Percentiles rank a stretch among this genome's conserved stretches.
phyloP scores from a whole-genome alignment of 2,797 vertebrate species.

The Sebastiscus tertius region DNA sequence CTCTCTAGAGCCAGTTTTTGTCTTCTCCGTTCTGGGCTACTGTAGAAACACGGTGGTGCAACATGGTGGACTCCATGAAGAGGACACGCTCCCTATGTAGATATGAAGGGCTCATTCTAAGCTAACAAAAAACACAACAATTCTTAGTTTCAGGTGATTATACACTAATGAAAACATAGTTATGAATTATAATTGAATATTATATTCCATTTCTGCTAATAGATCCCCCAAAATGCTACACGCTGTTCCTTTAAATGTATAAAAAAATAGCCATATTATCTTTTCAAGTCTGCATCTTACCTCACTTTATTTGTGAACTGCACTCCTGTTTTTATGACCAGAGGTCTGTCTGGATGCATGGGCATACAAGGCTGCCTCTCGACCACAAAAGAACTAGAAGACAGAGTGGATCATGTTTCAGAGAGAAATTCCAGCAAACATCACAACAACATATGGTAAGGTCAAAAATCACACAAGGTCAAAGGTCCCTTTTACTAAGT shows the following conservation, averaged over 20 bases:
- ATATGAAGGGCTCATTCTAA: too few relatives aligned
- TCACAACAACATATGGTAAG: background rate
- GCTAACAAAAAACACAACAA: too few relatives aligned
- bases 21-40: too few relatives aligned
- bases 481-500: background rate
- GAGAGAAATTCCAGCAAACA: slow-evolving; percentile 4
- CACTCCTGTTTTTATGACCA: slow-evolving; percentile 98
- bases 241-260: background rate
- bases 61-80: too few relatives aligned
- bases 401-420: slow-evolving; percentile 24
- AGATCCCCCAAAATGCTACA: too few relatives aligned
- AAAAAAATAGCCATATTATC: background rate
- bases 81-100: too few relatives aligned
- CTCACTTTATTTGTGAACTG: slow-evolving; percentile 99
- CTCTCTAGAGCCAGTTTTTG: too few relatives aligned
- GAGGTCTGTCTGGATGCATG: slow-evolving; percentile 97
- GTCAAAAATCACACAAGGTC: background rate
- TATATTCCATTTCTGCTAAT: too few relatives aligned
- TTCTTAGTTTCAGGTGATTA: too few relatives aligned
- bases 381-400: slow-evolving; percentile 92
- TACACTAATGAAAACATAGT: too few relatives aligned
- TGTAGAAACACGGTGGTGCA: too few relatives aligned
- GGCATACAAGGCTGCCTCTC: slow-evolving; percentile 99
- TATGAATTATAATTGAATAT: too few relatives aligned
- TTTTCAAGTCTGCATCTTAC: slow-evolving; percentile 51